Percentiles rank a stretch among this genome's conserved stretches.
Conservation (phyloP, 35 echinoderm and acorn worm genomes). For the Diadema setosum region DNA sequence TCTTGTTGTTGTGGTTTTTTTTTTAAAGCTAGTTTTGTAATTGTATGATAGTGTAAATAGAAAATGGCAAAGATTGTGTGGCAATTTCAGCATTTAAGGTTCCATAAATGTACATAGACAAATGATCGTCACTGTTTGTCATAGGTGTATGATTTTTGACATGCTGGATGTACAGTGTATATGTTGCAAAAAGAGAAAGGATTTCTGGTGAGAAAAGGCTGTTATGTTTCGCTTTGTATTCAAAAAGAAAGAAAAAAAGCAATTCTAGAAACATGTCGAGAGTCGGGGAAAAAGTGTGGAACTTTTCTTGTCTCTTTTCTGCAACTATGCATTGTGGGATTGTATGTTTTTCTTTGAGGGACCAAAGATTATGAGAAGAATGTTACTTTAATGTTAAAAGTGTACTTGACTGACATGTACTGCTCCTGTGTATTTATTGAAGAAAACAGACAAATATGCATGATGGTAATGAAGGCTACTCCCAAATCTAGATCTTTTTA, state of each 20-base stretch:
- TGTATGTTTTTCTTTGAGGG: background rate
- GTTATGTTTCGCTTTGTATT: slow-evolving; percentile 2
- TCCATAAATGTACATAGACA: slow-evolving; percentile 15
- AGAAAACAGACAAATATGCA: background rate
- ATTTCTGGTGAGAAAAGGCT: background rate
- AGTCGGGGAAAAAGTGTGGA: background rate
- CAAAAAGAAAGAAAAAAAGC: no score
- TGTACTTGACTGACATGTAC: background rate
- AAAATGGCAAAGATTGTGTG: no score
- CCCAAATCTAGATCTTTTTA: no score
- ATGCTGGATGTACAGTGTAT: slow-evolving; percentile 4
- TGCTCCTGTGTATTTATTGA: background rate
- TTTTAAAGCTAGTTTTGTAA: background rate
- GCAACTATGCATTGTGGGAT: slow-evolving; percentile 2
- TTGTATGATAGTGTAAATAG: background rate
- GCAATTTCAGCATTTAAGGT: background rate
- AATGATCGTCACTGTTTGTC: no score
- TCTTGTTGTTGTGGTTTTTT: no score
- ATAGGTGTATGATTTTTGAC: background rate
- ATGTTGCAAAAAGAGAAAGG: slow-evolving; percentile 4
- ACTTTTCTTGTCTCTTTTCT: background rate
- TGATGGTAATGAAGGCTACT: no score
- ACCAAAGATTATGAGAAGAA: background rate
- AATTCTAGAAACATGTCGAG: background rate
- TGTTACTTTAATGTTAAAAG: background rate